Evolutionary conservation across 1,140 invertebrate species (phyloP), one percentile per base, ranked within the genome.

Genomic region (Saxidomus purpurata): DNA sequence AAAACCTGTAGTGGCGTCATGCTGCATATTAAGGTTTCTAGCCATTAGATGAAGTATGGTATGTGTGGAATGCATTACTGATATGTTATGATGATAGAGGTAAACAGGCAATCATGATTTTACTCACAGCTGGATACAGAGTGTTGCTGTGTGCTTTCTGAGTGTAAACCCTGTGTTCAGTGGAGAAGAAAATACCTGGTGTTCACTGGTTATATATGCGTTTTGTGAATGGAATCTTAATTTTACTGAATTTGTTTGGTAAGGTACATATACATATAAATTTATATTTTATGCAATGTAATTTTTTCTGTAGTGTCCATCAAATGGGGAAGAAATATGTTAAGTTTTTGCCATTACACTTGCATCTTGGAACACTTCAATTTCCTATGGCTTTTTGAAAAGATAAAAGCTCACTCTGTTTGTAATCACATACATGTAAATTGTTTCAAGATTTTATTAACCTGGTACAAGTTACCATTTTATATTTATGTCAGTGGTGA

Each of bases 1-100:
- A n/a, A n/a, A n/a, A n/a, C n/a, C n/a, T n/a, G n/a, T n/a, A n/a
- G n/a, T n/a, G n/a, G n/a, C n/a, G n/a, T n/a, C n/a, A n/a, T n/a
- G n/a, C 15, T 43, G 43, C 43, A 43, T 43, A 15, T 15, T 43
- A 8, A 43, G 6, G 43, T 43, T 43, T 43, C 43, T 43, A 43
- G 43, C 43, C 43, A 43, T 67, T 71, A 71, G 34, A 71, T 71
- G 67, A 71, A 38, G 17, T 71, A 71, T 15, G 67, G 67, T 71
- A 71, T 71, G 1, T 71, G 67, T 71, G 67, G 67, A 71, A 71
- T 71, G 67, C 67, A 38, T 71, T 1, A 71, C 67, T 71, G 67
- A 71, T 17, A 40, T 71, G 67, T n/a, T 71, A 36, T 40, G 34
- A 38, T 71, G 67, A 71, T 71, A 71, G n/a, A n/a, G 38, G 67